Conservation (phyloP, 2,888 invertebrate species). For the Melitaea athalia region DNA sequence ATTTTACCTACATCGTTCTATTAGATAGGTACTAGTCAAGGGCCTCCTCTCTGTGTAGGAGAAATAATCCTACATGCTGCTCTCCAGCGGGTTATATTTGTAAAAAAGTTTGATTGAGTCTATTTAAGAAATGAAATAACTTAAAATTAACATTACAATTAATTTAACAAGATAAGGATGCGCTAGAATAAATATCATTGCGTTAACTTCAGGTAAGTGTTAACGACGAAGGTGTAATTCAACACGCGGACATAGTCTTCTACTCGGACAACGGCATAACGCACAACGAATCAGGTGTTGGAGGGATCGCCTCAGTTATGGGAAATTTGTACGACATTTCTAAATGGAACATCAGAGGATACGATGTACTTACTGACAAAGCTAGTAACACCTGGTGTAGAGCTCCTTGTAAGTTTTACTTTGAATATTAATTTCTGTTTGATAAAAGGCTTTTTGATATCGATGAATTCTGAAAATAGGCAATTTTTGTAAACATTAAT, state of each 20-base stretch:
- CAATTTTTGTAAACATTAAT: too few species aligned
- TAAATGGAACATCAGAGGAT: conserved; percentile 70
- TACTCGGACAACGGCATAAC: conserved; percentile 67
- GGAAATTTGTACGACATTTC: conserved; percentile 79
- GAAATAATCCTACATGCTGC: too few species aligned
- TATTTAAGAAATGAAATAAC: too few species aligned
- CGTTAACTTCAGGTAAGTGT: conserved; percentile 73
- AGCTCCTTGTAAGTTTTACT: conserved; percentile 83
- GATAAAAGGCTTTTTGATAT: too few species aligned
- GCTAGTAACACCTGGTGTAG: conserved; percentile 86
- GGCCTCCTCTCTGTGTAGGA: too few species aligned
- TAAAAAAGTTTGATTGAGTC: too few species aligned
- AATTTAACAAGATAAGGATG: background rate
- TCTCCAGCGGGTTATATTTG: too few species aligned
- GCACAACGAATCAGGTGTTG: conserved; percentile 61
- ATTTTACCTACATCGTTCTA: too few species aligned
- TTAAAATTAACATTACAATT: background rate
- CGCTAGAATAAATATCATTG: too few species aligned
- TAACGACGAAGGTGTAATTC: conserved; percentile 79
- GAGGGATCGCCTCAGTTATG: conserved; percentile 52
- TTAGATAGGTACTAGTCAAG: too few species aligned
- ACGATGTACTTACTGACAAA: conserved; percentile 84
- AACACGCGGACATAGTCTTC: conserved; percentile 74
- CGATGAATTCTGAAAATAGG: too few species aligned
- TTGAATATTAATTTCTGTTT: background rate